Base-by-base conservation (phyloP, 2,888 invertebrate species). In the Cryptocheilus praepositus region DNA sequence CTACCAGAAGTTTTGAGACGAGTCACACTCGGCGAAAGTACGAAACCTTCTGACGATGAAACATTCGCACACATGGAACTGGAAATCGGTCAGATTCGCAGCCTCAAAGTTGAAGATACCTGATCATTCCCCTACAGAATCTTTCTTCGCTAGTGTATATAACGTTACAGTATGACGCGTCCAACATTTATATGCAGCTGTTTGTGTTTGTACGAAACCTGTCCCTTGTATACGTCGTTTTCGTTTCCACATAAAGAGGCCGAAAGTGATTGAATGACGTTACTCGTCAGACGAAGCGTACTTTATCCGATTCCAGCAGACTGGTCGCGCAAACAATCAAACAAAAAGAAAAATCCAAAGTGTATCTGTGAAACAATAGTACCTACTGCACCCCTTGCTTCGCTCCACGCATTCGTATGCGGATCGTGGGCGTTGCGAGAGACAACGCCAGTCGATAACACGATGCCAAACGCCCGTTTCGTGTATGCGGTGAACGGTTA, bases 391-490 rank as follows among this genome's bases (percentile, higher is more conserved):
- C 11, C 36, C 36, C 49, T n/a, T 13, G 49, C 49, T 49, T 5
- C 16, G 1, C 49, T 8, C 16, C 49, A 4, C 49, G 49, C 49
- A 49, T 49, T 49, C 49, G 49, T 49, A 49, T 49, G 18, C 49
- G n/a, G 49, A 49, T 49, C 49, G 8, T 18, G n/a, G 49, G n/a
- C 65, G 73, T 76, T 21, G 22, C 53, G 76, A 73, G 76, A 76
- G 76, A 76, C 76, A 71, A 74, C 67, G 62, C 67, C 64, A 53
- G 69, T 66, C 65, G 70, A 76, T 73, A 73, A 77, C 71, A 67
- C 79, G 67, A 67, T 54, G 73, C 69, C 80, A 73, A 73, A 81
- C 80, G 81, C 81, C 78, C 67, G 71, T 70, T 77, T 68, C 69
- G 56, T 71, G 72, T 70, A 74, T 67, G 73, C 61, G 76, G 72